A percentile compares a stretch with the other conserved stretches of the same genome.
Evolutionary conservation across 92 coral and sea anemone genomes (phyloP).

Genomic region (Zoanthus sociatus): DNA sequence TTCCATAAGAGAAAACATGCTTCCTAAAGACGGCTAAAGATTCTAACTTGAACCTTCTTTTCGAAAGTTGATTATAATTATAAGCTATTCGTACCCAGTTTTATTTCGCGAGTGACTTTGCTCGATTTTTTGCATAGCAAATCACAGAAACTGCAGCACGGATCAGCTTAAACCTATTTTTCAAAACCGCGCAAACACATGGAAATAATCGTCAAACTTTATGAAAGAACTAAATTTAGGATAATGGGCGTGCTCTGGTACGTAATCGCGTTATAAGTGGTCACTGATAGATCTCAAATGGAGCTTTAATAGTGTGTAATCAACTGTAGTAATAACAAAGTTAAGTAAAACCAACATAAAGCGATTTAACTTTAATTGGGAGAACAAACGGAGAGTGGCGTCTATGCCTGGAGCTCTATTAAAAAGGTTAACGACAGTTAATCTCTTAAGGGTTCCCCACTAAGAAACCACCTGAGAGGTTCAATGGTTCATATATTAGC

Average conservation of each 20-base stretch:
- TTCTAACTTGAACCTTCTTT: neutral
- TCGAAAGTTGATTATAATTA: neutral
- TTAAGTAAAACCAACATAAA: slow-evolving; percentile 1
- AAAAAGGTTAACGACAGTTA: slow-evolving; percentile 34
- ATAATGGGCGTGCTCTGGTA: slow-evolving; percentile 27
- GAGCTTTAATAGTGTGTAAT: slow-evolving; percentile 35
- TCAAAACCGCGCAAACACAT: slow-evolving; percentile 33
- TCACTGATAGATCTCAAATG: slow-evolving; percentile 27
- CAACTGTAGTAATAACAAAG: slow-evolving; percentile 25
- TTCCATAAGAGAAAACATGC: slow-evolving; percentile 20
- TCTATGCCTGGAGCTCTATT: slow-evolving; percentile 32
- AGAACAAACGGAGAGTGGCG: neutral
- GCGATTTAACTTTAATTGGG: slow-evolving; percentile 40
- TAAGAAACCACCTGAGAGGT: slow-evolving; percentile 30
- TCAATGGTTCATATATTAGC: neutral
- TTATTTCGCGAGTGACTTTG: neutral
- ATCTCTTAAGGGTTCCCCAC: slow-evolving; percentile 25
- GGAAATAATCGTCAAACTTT: slow-evolving; percentile 32
- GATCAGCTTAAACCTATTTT: neutral
- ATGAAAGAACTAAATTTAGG: slow-evolving; percentile 38
- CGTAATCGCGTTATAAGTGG: slow-evolving; percentile 26
- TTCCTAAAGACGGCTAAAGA: neutral
- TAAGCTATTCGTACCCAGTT: neutral
- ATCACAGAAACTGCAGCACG: slow-evolving; percentile 10
- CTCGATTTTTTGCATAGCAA: neutral